Base-by-base conservation (phyloP, 2,888 invertebrate species). In the Amiota mariae region DNA sequence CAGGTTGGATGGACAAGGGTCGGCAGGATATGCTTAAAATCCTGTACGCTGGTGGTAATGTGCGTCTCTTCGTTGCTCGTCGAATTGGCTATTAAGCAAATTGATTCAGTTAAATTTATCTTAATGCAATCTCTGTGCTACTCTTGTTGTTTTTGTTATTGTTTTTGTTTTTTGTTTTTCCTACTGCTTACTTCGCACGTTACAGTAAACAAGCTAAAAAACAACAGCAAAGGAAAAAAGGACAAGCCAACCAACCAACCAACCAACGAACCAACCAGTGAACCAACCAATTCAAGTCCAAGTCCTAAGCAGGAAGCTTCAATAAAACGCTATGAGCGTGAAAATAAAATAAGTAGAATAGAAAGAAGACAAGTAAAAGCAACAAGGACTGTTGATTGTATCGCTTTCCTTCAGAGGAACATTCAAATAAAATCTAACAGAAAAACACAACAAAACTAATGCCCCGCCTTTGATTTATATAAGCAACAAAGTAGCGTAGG, bases 91-190 rank as follows among this genome's bases (percentile, higher is more conserved):
- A 87, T 87, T 87, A 88, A 88, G 87, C 88, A 88, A 87, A 87
- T 87, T 87, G 87, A 87, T 88, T 87, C 88, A 87, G 87, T 87
- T 85, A 85, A 88, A 87, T 87, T 88, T 88, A 87, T 87, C 88
- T 87, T 87, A 88, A 88, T 88, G 87, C 85, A 87, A 88, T 87
- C 88, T 87, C 36, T 68, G 67, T 49, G 67, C 49, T 11, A 36
- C 36, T 36, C 3, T n/a, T 46, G 24, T 63, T 3, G 12, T 36
- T 46, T 13, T 46, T 59, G 57, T 57, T 57, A 10, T 57, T 57
- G 13, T 15, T 57, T 12, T 57, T 63, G 20, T 20, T 59, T 59
- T 15, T 59, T 59, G 15, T 66, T 48, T 11, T 24, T 18, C 15
- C 20, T 59, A 24, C 20, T n/a, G 20, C 12, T 57, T 57, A 15